Evolutionary conservation across 2,113 vertebrate genomes (phyloP).

Genomic region (Semnopithecus entellus): DNA sequence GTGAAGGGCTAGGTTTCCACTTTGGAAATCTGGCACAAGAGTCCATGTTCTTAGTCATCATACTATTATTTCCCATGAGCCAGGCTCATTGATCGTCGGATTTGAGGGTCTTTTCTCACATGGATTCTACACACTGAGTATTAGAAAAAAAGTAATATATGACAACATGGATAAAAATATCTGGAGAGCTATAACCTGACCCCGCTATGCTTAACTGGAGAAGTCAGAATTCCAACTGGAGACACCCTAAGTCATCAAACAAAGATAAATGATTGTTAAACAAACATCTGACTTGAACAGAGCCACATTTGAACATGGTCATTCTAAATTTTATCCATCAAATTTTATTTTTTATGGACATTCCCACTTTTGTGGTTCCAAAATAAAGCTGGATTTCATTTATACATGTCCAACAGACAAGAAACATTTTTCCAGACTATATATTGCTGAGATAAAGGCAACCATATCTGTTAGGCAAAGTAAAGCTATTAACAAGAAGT

Average conservation of each 20-base stretch:
- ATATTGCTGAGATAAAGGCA: not conserved
- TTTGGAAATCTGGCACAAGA: not conserved
- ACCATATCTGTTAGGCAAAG: not conserved
- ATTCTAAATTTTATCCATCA: not conserved
- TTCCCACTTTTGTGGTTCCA: not conserved
- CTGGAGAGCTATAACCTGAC: not conserved
- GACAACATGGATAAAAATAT: not conserved
- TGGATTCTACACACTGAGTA: not conserved
- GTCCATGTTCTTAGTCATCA: not conserved
- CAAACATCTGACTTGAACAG: not conserved
- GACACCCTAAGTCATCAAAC: not conserved
- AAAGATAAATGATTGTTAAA: slow-evolving; percentile 6
- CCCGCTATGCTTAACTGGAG: not conserved
- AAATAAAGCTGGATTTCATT: not conserved
- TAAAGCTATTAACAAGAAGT: not conserved
- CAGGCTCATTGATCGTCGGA: not conserved
- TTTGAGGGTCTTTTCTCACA: not conserved
- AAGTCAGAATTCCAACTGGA: not conserved
- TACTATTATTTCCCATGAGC: not conserved
- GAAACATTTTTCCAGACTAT: not conserved
- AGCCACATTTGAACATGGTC: not conserved
- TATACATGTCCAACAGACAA: not conserved
- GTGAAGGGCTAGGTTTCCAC: not conserved
- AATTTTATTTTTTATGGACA: not conserved
- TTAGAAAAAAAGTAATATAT: not conserved